Evolutionary conservation across 64 coral and sea anemone genomes (phyloP).

Genomic region (Pocillopora verrucosa): DNA sequence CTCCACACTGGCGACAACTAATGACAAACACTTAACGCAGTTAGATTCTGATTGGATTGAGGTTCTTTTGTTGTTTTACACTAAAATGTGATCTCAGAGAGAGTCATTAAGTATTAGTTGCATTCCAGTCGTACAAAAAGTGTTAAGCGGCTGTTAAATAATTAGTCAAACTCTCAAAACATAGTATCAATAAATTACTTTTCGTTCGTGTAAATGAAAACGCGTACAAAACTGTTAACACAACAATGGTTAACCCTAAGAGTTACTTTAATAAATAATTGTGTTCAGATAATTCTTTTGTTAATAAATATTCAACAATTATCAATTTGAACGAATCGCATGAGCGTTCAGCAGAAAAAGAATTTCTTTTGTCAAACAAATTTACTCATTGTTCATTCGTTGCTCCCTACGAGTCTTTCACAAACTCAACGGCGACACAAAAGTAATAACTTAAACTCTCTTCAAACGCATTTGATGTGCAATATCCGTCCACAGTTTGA

Average conservation of each 20-base stretch:
- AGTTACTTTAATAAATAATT: not conserved
- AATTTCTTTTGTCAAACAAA: constrained; percentile 11
- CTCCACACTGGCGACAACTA: too few species aligned
- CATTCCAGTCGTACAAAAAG: not conserved
- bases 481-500: not conserved
- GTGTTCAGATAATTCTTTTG: not conserved
- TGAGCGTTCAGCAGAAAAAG: not conserved
- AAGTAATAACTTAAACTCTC: not conserved
- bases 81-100: not conserved
- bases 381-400: not conserved
- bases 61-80: not conserved
- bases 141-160: too few species aligned
- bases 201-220: not conserved
- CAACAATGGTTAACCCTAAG: not conserved
- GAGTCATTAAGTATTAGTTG: not conserved
- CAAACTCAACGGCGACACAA: not conserved
- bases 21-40: not conserved
- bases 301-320: not conserved
- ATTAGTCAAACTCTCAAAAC: not conserved
- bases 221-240: not conserved
- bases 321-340: not conserved
- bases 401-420: not conserved
- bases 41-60: not conserved
- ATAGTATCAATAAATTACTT: not conserved
- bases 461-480: not conserved